Conservation (phyloP, 2,797 vertebrate genomes). For the Phoebastria nigripes region DNA sequence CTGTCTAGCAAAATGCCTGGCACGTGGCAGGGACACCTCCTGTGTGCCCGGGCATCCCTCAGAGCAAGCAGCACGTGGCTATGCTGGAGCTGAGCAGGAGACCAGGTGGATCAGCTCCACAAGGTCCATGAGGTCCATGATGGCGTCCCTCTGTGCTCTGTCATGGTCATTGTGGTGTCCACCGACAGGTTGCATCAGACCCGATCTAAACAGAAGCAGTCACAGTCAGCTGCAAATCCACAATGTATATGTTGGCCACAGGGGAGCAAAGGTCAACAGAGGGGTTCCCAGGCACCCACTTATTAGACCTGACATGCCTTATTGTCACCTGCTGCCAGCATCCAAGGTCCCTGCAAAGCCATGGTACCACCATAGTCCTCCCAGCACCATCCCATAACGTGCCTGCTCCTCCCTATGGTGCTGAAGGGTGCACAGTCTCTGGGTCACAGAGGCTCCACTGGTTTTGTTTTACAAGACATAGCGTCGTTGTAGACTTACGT, state of each 20-base stretch:
- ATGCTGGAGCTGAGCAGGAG: neutral
- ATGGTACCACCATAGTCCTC: neutral
- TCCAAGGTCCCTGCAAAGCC: neutral
- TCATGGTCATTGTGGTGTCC: rapidly evolving
- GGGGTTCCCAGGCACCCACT: neutral
- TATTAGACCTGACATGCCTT: neutral
- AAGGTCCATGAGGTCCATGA: rapidly evolving
- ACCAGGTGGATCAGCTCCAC: neutral
- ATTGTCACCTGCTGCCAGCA: neutral
- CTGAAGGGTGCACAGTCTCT: neutral
- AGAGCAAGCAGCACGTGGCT: neutral
- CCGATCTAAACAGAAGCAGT: neutral
- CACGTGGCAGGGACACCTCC: neutral
- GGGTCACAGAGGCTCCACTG: neutral
- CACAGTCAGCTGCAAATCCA: neutral
- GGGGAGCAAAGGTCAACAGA: neutral
- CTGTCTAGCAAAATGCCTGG: neutral
- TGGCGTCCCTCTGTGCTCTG: neutral
- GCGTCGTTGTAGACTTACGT: neutral
- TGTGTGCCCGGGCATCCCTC: rapidly evolving
- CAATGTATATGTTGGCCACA: rapidly evolving
- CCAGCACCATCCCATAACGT: neutral
- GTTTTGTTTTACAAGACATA: neutral
- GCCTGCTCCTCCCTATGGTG: neutral
- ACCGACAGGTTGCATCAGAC: neutral